These are phyloP conservation scores for Mastomys coucha DNA, from an alignment of 2,113 vertebrate species.

Conservation along the genomic window DNA sequence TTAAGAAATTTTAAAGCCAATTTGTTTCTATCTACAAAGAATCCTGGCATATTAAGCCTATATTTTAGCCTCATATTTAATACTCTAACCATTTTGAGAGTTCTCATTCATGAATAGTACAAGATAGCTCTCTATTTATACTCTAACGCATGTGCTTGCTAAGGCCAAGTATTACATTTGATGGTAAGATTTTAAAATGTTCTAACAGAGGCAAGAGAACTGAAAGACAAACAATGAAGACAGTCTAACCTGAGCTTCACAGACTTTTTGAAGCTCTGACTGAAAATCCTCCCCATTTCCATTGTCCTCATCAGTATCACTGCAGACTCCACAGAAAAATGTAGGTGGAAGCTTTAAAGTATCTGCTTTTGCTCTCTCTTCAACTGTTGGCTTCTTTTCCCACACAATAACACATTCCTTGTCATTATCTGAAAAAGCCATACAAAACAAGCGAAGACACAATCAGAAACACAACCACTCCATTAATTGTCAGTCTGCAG, in stretches of 20 bases:
- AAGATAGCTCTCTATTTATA: neutral
- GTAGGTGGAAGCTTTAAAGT: constrained; percentile 90
- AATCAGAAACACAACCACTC: neutral
- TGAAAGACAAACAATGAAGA: neutral
- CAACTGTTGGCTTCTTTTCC: constrained; percentile 91
- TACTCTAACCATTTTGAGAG: neutral
- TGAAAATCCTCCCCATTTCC: constrained; percentile 90
- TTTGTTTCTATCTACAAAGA: neutral
- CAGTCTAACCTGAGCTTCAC: constrained; percentile 88
- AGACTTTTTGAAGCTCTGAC: constrained; percentile 89
- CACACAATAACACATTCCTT: constrained; percentile 89
- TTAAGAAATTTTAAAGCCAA: neutral
- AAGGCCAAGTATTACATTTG: neutral
- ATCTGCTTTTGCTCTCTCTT: constrained; percentile 91
- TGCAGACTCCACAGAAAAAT: constrained; percentile 90
- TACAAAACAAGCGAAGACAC: neutral
- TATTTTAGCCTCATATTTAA: neutral
- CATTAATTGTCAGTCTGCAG: too few relatives aligned
- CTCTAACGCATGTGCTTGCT: neutral
- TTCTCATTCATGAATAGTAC: neutral
- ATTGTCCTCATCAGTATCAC: constrained; percentile 90
- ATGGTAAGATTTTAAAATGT: neutral
- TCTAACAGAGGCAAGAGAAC: constrained; percentile 11
- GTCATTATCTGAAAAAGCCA: constrained; percentile 78
- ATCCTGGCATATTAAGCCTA: neutral